Conservation (phyloP, 2,113 vertebrate species). For the Centropus unirufus region DNA sequence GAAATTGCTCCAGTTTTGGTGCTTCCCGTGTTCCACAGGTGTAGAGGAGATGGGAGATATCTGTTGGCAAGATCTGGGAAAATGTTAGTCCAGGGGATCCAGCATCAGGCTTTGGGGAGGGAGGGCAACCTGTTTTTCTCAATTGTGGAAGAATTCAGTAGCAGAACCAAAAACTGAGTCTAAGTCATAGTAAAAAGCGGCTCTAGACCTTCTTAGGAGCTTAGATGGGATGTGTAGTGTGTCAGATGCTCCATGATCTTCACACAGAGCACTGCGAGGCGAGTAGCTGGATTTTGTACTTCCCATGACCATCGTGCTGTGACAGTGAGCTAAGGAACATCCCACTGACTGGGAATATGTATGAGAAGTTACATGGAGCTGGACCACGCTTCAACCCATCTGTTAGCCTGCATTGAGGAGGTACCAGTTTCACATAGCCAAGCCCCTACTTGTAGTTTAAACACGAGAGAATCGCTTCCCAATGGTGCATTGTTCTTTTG, state of each 20-base stretch:
- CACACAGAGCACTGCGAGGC: not conserved
- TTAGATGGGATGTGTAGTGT: not conserved
- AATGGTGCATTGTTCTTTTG: not conserved
- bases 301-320: not conserved
- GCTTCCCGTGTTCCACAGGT: not conserved
- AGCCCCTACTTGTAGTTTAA: not conserved
- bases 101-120: not conserved
- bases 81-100: not conserved
- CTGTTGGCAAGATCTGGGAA: not conserved
- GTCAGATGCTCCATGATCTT: not conserved
- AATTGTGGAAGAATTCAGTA: not conserved
- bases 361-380: not conserved
- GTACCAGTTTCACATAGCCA: not conserved
- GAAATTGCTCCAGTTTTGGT: not conserved
- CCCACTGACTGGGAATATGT: rapidly evolving
- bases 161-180: not conserved
- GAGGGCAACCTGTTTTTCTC: not conserved
- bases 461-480: not conserved
- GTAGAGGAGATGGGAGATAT: not conserved
- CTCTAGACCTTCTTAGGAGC: not conserved
- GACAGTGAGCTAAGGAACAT: not conserved
- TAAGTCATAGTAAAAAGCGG: not conserved
- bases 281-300: not conserved
- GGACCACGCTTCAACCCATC: rapidly evolving
- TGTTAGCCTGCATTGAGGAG: not conserved